These are phyloP conservation scores for Acomys russatus DNA, from an alignment of 2,797 vertebrate species.

Conservation along the genomic window DNA sequence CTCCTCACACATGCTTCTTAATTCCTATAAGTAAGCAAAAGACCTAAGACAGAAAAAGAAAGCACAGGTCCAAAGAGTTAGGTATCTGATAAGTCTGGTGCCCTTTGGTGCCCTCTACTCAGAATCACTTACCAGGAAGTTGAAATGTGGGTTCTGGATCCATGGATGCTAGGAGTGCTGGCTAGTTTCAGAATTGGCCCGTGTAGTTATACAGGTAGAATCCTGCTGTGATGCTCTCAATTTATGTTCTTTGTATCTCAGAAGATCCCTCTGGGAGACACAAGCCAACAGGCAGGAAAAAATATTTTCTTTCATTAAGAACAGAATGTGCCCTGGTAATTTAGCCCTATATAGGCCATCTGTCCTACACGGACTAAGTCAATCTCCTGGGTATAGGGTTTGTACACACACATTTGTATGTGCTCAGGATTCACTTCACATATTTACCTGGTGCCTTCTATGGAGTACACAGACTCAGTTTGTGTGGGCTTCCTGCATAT, in stretches of 20 bases:
- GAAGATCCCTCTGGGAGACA: background rate
- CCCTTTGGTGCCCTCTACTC: background rate
- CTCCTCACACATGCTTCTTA: background rate
- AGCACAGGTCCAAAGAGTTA: background rate
- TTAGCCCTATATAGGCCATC: background rate
- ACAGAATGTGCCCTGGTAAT: background rate
- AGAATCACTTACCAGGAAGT: background rate
- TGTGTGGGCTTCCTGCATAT: background rate
- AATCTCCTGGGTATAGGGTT: background rate
- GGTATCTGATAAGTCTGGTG: background rate
- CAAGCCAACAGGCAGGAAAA: background rate
- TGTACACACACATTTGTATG: too few species aligned
- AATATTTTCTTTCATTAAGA: background rate
- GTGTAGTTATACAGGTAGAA: slow-evolving; percentile 23
- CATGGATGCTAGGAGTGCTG: background rate
- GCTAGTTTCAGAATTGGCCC: background rate
- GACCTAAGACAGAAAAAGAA: background rate
- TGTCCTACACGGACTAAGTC: background rate
- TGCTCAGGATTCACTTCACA: background rate
- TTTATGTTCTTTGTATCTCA: too few species aligned
- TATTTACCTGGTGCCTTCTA: background rate
- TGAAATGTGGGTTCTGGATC: background rate
- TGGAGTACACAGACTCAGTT: background rate
- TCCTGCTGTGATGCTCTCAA: background rate
- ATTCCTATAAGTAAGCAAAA: too few species aligned